Conservation (phyloP, 1,140 invertebrate genomes). For the Octopus sinensis region DNA sequence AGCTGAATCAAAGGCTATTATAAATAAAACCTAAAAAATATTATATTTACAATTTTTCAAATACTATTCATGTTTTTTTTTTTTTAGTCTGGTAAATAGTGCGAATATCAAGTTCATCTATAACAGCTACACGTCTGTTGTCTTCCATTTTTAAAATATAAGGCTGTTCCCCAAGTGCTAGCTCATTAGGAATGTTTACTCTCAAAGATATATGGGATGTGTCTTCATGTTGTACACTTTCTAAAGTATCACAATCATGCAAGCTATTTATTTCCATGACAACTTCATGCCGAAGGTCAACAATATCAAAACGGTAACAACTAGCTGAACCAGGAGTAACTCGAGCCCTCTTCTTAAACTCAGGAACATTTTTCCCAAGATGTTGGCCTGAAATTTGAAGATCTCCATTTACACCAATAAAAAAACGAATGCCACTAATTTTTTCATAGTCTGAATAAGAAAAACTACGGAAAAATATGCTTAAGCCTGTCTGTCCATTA, state of each 20-base stretch:
- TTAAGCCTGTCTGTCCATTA: conserved; percentile 38
- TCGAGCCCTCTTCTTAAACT: conserved; percentile 32
- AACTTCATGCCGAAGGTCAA: conserved; percentile 36
- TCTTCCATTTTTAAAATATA: conserved; percentile 49
- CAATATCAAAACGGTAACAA: conserved; percentile 45
- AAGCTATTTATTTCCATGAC: conserved; percentile 38
- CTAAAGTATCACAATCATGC: conserved; percentile 44
- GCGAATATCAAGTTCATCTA: conserved; percentile 40
- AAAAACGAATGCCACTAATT: conserved; percentile 47
- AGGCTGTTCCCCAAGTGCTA: conserved; percentile 33
- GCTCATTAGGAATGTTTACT: conserved; percentile 6
- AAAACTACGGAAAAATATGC: conserved; percentile 44
- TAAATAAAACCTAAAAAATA: too few relatives aligned
- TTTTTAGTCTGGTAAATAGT: too few relatives aligned
- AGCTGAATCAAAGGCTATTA: too few relatives aligned
- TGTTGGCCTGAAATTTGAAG: conserved; percentile 38
- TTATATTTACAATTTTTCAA: too few relatives aligned
- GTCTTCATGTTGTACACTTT: conserved; percentile 35
- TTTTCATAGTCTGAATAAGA: conserved; percentile 44
- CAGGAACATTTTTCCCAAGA: conserved; percentile 25
- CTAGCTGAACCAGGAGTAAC: conserved; percentile 41
- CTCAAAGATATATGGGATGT: conserved; percentile 33
- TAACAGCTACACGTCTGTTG: conserved; percentile 41
- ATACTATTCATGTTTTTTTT: too few relatives aligned
- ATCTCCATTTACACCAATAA: conserved; percentile 44